Evolutionary conservation across 2,888 invertebrate species (phyloP).

Genomic region (Protophormia terraenovae): DNA sequence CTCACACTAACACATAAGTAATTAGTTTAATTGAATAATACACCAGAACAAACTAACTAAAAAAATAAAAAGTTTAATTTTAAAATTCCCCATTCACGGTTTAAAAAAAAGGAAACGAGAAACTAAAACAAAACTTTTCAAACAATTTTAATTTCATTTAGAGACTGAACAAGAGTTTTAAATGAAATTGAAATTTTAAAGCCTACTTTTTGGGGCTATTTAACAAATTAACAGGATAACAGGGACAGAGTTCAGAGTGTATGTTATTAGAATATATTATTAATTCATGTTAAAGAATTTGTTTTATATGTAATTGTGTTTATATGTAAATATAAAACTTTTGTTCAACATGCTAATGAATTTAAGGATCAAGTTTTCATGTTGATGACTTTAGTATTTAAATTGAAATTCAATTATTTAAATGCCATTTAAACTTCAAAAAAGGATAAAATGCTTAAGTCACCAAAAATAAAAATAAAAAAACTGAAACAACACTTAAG

Average conservation of each 20-base stretch:
- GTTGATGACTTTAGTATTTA: conserved; percentile 40
- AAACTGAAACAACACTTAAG: background rate
- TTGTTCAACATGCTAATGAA: background rate
- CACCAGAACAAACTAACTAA: background rate
- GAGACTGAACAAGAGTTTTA: background rate
- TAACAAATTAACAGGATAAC: background rate
- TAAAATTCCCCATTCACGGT: conserved; percentile 21
- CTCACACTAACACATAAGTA: conserved; percentile 6
- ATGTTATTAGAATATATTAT: background rate
- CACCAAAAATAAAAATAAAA: background rate
- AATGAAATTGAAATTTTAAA: conserved; percentile 15
- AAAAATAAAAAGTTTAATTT: background rate
- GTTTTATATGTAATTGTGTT: background rate
- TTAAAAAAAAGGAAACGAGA: background rate
- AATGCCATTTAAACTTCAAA: conserved; percentile 48
- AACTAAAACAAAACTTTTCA: background rate
- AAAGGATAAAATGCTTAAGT: conserved; percentile 41
- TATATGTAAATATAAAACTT: too few relatives aligned
- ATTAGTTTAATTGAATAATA: conserved; percentile 60
- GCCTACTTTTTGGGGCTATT: conserved; percentile 6
- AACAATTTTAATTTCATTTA: conserved; percentile 9
- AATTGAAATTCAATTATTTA: conserved; percentile 67
- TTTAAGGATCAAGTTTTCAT: conserved; percentile 41
- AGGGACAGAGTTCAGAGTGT: background rate
- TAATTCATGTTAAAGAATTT: conserved; percentile 12